Conservation (phyloP, 35 echinoderm and acorn worm genomes). For the Heliocidaris tuberculata region DNA sequence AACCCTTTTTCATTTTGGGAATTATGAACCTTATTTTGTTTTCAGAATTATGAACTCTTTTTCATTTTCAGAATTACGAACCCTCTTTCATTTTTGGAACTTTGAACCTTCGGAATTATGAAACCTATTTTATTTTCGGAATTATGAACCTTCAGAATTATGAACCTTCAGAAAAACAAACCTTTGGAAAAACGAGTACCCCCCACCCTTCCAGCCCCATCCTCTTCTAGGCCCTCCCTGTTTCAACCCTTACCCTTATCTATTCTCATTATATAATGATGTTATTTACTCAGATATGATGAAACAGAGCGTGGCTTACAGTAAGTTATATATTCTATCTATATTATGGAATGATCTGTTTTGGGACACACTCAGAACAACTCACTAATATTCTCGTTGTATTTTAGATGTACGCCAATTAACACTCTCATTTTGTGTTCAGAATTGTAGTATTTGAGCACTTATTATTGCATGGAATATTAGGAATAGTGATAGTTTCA, state of each 20-base stretch:
- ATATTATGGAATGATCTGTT: background rate
- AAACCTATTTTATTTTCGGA: no score
- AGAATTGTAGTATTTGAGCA: background rate
- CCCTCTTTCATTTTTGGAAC: no score
- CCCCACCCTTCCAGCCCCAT: background rate
- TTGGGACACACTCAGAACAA: background rate
- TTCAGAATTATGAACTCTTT: no score
- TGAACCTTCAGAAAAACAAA: no score
- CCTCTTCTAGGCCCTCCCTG: background rate
- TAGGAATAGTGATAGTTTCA: background rate
- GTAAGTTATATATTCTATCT: background rate
- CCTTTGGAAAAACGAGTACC: no score
- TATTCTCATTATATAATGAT: background rate
- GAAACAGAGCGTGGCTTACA: background rate
- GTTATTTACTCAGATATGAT: background rate
- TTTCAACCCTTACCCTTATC: background rate
- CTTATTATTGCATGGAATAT: background rate
- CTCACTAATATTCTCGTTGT: background rate
- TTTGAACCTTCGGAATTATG: no score
- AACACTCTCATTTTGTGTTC: background rate
- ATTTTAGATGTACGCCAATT: background rate
- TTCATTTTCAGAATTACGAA: no score
- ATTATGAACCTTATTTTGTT: no score
- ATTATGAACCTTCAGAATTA: no score
- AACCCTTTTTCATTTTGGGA: no score